A percentile compares a stretch with the other conserved stretches of the same genome.
Evolutionary conservation across 2,113 vertebrate species (phyloP).

Genomic region (Passer montanus): DNA sequence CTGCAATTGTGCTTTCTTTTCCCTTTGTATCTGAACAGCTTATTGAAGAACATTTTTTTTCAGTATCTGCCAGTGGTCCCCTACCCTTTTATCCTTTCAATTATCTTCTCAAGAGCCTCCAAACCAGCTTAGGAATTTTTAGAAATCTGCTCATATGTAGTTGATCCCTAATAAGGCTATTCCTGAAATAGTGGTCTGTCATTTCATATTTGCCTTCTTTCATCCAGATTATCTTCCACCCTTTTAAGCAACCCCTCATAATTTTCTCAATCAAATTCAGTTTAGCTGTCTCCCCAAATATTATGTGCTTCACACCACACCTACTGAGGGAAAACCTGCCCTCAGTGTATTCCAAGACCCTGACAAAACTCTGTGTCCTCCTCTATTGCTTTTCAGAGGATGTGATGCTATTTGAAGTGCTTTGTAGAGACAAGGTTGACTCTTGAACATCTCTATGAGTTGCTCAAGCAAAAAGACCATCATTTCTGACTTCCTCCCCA

Average conservation of each 20-base stretch:
- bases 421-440: background rate
- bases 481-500: background rate
- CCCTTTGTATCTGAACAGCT: background rate
- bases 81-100: background rate
- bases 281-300: background rate
- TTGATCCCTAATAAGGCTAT: background rate
- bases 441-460: background rate
- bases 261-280: background rate
- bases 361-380: background rate
- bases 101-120: slow-evolving; percentile 1
- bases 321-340: background rate
- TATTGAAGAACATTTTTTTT: background rate
- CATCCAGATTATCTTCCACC: background rate
- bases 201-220: background rate
- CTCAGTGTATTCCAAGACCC: background rate
- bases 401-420: background rate
- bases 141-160: background rate
- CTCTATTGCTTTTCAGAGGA: background rate
- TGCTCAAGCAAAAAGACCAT: background rate
- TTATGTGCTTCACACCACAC: background rate
- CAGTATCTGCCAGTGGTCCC: background rate
- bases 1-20: background rate
- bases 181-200: background rate
- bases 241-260: background rate
- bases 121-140: background rate